These are phyloP conservation scores for Connochaetes taurinus DNA, from an alignment of 2,113 vertebrate species.

Conservation along the genomic window DNA sequence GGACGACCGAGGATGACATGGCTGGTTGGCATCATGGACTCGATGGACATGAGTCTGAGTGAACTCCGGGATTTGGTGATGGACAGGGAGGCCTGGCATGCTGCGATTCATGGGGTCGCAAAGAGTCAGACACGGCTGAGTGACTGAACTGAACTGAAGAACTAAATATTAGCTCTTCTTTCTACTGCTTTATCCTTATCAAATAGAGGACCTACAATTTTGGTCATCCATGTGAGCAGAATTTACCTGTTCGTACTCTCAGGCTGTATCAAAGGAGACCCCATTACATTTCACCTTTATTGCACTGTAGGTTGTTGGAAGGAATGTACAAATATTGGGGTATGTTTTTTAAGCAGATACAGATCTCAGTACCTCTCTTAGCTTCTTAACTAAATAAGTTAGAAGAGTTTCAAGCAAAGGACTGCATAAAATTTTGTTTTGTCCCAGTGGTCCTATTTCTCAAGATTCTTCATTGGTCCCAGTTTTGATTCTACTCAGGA, in stretches of 20 bases:
- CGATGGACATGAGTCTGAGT: no score
- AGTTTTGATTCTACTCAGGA: background rate
- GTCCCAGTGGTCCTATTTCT: background rate
- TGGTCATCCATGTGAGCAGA: no score
- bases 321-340: background rate
- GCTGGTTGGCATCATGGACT: accelerated
- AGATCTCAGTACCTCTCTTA: background rate
- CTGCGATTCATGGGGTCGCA: no score
- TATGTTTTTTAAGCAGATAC: background rate
- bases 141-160: no score
- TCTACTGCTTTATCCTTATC: no score
- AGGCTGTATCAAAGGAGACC: background rate
- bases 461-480: background rate
- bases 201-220: no score
- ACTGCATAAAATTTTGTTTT: background rate
- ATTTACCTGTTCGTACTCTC: no score
- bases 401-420: background rate
- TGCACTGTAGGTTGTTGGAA: background rate
- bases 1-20: no score
- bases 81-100: no score
- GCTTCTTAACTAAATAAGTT: background rate
- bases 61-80: no score
- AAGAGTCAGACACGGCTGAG: no score
- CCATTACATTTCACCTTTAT: background rate
- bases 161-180: no score